Evolutionary conservation across 2,113 vertebrate genomes (phyloP).

Genomic region (Tetrax tetrax): DNA sequence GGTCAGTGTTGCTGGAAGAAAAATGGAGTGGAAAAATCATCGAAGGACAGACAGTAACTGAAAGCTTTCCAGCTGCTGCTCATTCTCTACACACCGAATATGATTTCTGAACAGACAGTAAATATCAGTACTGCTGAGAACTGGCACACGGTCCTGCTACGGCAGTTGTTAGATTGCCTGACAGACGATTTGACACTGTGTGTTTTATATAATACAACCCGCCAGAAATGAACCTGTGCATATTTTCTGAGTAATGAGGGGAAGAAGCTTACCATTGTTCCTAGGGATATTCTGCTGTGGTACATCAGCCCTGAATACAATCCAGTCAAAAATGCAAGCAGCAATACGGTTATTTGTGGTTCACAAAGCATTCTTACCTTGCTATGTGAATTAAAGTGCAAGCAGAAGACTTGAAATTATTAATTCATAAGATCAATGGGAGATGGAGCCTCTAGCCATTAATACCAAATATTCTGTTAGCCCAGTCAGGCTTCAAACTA

Average conservation of each 20-base stretch:
- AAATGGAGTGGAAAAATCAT: conserved; percentile 1
- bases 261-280: neutral
- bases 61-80: neutral
- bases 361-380: neutral
- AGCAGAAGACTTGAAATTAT: conserved; percentile 15
- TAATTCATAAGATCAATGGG: conserved; percentile 1
- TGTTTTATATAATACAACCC: neutral
- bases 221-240: neutral
- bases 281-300: neutral
- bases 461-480: conserved; percentile 6
- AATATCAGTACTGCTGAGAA: neutral
- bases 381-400: neutral
- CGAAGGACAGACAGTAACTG: neutral
- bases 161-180: neutral
- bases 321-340: neutral
- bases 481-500: neutral
- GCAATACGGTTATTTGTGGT: neutral
- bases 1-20: neutral
- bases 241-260: neutral
- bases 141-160: neutral
- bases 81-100: neutral
- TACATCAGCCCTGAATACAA: neutral
- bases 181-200: neutral
- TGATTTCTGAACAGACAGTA: neutral
- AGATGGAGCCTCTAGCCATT: neutral